These are phyloP conservation scores for Bradynema listronoti DNA, from an alignment of 1,140 invertebrate species.

Conservation along the genomic window DNA sequence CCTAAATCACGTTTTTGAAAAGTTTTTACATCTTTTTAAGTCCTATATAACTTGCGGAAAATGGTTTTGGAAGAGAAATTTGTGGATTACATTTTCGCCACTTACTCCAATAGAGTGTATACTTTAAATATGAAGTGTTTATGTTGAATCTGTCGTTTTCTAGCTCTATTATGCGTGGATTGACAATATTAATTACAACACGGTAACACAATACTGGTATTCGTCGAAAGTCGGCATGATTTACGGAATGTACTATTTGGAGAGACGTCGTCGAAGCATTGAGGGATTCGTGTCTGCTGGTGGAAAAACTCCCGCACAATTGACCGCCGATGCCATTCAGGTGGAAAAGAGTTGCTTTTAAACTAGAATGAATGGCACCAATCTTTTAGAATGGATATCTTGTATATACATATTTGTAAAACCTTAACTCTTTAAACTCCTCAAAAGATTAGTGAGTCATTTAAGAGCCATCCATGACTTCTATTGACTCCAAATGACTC, in stretches of 20 bases:
- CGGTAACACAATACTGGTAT: constrained; percentile 49
- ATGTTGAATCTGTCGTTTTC: constrained; percentile 18
- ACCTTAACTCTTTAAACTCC: too few relatives aligned
- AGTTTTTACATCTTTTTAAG: too few relatives aligned
- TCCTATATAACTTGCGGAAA: too few relatives aligned
- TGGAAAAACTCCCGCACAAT: constrained; percentile 18
- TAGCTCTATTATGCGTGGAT: constrained; percentile 50
- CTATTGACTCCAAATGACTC: too few relatives aligned
- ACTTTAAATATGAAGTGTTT: constrained; percentile 4
- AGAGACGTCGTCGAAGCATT: constrained; percentile 34
- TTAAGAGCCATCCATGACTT: too few relatives aligned
- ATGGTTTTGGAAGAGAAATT: constrained; percentile 6
- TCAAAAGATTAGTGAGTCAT: too few relatives aligned
- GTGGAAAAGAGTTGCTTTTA: too few relatives aligned
- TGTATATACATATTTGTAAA: too few relatives aligned
- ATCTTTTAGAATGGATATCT: too few relatives aligned
- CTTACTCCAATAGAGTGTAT: not conserved
- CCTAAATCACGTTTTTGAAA: too few relatives aligned
- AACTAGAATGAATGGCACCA: too few relatives aligned
- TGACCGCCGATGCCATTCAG: constrained; percentile 42
- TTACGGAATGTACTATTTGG: constrained; percentile 52
- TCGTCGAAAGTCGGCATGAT: constrained; percentile 43
- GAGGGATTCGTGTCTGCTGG: constrained; percentile 8
- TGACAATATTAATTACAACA: constrained; percentile 48
- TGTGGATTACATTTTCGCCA: too few relatives aligned